These are phyloP conservation scores for Mythimna loreyi DNA, from an alignment of 2,888 invertebrate species.

Conservation along the genomic window DNA sequence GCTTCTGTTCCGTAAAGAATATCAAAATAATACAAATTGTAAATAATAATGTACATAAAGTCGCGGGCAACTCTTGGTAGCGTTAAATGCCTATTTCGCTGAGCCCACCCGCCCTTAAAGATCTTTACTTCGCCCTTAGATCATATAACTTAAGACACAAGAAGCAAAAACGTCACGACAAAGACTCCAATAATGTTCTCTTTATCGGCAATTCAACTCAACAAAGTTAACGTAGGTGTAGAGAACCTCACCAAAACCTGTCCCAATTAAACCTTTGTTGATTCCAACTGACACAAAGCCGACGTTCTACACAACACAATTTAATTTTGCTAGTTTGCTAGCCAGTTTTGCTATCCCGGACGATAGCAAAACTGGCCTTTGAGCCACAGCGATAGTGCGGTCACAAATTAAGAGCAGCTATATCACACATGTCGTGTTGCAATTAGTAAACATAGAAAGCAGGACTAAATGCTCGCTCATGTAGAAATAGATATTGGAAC, in stretches of 20 bases:
- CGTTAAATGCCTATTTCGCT: no score
- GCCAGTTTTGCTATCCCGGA: background rate
- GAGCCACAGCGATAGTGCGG: slow-evolving; percentile 2
- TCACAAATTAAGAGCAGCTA: background rate
- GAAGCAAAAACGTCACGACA: slow-evolving; percentile 7
- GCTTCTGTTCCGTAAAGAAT: no score
- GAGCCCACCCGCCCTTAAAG: no score
- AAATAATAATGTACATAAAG: no score
- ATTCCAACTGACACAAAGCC: slow-evolving; percentile 20
- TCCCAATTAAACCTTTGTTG: slow-evolving; percentile 51
- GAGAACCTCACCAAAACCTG: slow-evolving; percentile 18
- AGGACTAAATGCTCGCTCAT: slow-evolving; percentile 34
- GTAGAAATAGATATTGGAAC: slow-evolving; percentile 29
- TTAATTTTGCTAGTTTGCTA: slow-evolving; percentile 13
- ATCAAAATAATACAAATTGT: no score
- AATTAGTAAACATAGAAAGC: slow-evolving; percentile 26
- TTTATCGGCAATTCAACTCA: slow-evolving; percentile 24
- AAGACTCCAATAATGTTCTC: slow-evolving; percentile 1
- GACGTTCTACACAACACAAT: slow-evolving; percentile 35
- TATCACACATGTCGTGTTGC: background rate
- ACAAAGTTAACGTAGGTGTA: slow-evolving; percentile 16
- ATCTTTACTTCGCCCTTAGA: background rate
- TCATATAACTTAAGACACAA: background rate
- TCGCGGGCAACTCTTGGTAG: no score
- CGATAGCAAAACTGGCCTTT: slow-evolving; percentile 9